phyloP scores from a whole-genome alignment of 2,797 vertebrate species.

The Atherinosoma microstoma region DNA sequence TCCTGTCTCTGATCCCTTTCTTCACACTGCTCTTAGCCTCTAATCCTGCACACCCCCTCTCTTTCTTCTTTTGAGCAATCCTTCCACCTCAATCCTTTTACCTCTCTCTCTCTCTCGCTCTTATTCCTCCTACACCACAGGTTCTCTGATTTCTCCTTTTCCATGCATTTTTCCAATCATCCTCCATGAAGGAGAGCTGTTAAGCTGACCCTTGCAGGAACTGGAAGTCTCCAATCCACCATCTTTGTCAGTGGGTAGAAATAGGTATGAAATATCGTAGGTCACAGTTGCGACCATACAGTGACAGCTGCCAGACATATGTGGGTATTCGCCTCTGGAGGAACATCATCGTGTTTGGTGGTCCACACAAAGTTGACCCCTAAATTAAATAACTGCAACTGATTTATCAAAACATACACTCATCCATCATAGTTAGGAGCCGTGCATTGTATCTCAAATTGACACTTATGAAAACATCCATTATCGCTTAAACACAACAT shows the following conservation, averaged over 20 bases:
- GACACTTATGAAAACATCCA: constrained; percentile 61
- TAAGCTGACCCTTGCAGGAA: constrained; percentile 32
- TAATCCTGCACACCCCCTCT: constrained; percentile 68
- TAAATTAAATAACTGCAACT: constrained; percentile 39
- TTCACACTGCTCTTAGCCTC: constrained; percentile 70
- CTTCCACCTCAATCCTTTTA: constrained; percentile 48
- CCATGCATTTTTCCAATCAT: constrained; percentile 51
- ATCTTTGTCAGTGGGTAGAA: constrained; percentile 49
- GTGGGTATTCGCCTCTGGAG: constrained; percentile 8
- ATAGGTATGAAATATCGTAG: constrained; percentile 35
- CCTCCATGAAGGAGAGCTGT: constrained; percentile 50
- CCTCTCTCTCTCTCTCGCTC: constrained; percentile 18
- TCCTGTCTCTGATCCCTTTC: constrained; percentile 60
- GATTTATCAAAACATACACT: constrained; percentile 35
- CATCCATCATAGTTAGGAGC: constrained; percentile 36
- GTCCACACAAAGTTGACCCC: constrained; percentile 36
- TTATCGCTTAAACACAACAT: constrained; percentile 66
- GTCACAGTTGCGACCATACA: constrained; percentile 29
- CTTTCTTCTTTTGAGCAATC: constrained; percentile 53
- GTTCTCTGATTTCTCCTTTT: constrained; percentile 44
- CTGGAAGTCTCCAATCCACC: constrained; percentile 54
- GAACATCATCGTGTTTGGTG: constrained; percentile 44
- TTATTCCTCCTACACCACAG: constrained; percentile 24
- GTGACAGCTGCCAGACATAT: constrained; percentile 49
- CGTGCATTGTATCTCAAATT: constrained; percentile 56